Evolutionary conservation across 2,888 invertebrate genomes (phyloP).

Genomic region (Macrosiphum euphorbiae): DNA sequence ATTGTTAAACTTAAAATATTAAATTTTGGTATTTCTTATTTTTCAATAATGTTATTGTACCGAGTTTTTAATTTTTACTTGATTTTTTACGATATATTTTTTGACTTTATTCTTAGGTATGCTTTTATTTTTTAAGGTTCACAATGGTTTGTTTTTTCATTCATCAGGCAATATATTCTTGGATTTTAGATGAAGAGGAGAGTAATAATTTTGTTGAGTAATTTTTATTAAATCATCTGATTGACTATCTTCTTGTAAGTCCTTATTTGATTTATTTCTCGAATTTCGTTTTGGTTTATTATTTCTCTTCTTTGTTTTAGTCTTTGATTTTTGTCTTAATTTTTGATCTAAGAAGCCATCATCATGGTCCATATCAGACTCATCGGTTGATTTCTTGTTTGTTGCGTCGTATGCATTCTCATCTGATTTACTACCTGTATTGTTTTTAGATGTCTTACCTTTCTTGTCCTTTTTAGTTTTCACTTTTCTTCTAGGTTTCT

Average conservation of each 20-base stretch:
- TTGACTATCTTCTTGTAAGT: not conserved
- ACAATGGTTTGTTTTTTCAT: not conserved
- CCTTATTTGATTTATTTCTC: not conserved
- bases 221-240: not conserved
- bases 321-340: not conserved
- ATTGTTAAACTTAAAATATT: not conserved
- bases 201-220: not conserved
- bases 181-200: not conserved
- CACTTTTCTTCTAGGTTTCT: not conserved
- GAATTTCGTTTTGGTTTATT: not conserved
- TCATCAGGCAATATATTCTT: not conserved
- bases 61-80: not conserved
- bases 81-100: not conserved
- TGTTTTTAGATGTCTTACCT: not conserved
- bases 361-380: not conserved
- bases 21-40: not conserved
- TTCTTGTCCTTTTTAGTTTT: not conserved
- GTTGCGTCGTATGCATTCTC: not conserved
- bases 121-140: not conserved
- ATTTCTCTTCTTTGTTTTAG: not conserved
- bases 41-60: rapidly evolving
- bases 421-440: not conserved
- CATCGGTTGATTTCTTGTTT: not conserved
- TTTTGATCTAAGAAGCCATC: not conserved
- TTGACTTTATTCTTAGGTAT: not conserved